Conservation (phyloP, 2,113 vertebrate genomes). For the Hyla sarda region DNA sequence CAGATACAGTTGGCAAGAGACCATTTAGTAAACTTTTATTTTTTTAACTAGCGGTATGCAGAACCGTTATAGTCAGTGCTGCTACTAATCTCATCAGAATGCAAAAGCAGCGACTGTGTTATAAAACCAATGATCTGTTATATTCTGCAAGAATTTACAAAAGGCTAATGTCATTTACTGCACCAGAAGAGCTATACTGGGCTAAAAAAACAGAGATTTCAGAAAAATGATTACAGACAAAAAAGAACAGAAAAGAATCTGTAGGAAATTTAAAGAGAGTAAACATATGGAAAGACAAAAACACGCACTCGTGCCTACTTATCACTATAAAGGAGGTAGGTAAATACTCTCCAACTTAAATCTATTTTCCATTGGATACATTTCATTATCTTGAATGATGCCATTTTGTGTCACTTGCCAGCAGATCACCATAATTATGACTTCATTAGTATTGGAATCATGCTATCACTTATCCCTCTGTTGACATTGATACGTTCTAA, state of each 20-base stretch:
- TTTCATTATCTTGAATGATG: conserved; percentile 39
- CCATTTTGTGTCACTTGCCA: conserved; percentile 37
- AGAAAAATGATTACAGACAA: conserved; percentile 74
- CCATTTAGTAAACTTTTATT: conserved; percentile 88
- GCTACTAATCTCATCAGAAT: conserved; percentile 91
- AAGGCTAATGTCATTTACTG: conserved; percentile 91
- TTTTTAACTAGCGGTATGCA: conserved; percentile 85
- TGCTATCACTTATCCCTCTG: conserved; percentile 43
- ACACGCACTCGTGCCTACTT: conserved; percentile 30
- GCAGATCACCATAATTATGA: conserved; percentile 49
- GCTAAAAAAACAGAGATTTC: conserved; percentile 77
- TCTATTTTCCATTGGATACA: conserved; percentile 27
- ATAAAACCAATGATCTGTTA: conserved; percentile 93
- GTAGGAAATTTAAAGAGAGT: conserved; percentile 61
- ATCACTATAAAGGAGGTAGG: conserved; percentile 16
- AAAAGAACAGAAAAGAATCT: conserved; percentile 65
- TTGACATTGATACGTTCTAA: conserved; percentile 44
- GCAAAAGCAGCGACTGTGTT: conserved; percentile 90
- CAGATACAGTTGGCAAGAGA: conserved; percentile 88
- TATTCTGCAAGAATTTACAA: conserved; percentile 92
- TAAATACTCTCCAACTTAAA: not conserved
- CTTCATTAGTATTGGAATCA: conserved; percentile 27
- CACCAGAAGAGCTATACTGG: conserved; percentile 83
- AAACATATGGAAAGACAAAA: conserved; percentile 49
- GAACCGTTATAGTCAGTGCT: conserved; percentile 83